phyloP scores from a whole-genome alignment of 2,888 invertebrate species.

The Tinea trinotella region DNA sequence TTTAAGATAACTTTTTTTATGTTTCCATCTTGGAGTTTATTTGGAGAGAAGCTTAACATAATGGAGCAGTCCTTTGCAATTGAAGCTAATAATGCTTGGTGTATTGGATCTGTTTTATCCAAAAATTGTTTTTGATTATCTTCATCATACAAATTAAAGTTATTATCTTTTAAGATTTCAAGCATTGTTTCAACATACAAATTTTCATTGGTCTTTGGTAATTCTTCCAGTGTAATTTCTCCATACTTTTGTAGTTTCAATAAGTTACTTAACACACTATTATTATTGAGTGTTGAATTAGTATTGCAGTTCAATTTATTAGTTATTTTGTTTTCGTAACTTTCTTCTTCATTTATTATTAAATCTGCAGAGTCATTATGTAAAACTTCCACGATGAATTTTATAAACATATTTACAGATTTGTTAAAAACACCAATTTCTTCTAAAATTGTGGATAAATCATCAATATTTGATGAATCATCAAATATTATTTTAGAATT shows the following conservation, averaged over 20 bases:
- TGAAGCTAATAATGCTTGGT: constrained; percentile 70
- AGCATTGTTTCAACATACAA: neutral
- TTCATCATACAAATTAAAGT: constrained; percentile 31
- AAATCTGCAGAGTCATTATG: constrained; percentile 26
- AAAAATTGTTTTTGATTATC: constrained; percentile 33
- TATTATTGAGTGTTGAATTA: neutral
- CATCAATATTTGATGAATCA: constrained; percentile 32
- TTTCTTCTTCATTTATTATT: neutral
- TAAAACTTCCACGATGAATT: constrained; percentile 45
- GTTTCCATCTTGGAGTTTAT: constrained; percentile 30
- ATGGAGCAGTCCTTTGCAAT: constrained; percentile 80
- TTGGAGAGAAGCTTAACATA: constrained; percentile 70
- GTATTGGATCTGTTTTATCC: constrained; percentile 27
- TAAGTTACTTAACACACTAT: constrained; percentile 35
- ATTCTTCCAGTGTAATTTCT: neutral
- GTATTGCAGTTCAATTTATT: neutral
- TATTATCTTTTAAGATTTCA: neutral
- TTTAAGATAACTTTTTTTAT: constrained; percentile 38
- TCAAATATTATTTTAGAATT: constrained; percentile 39
- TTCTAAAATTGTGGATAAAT: constrained; percentile 32
- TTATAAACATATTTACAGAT: constrained; percentile 35
- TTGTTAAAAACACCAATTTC: constrained; percentile 31
- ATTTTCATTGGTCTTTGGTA: neutral
- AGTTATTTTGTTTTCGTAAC: too few relatives aligned
- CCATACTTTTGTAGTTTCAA: constrained; percentile 41